A percentile compares a stretch with the other conserved stretches of the same genome.
Evolutionary conservation across 35 echinoderm and acorn worm genomes (phyloP).

Genomic region (Apostichopus californicus): DNA sequence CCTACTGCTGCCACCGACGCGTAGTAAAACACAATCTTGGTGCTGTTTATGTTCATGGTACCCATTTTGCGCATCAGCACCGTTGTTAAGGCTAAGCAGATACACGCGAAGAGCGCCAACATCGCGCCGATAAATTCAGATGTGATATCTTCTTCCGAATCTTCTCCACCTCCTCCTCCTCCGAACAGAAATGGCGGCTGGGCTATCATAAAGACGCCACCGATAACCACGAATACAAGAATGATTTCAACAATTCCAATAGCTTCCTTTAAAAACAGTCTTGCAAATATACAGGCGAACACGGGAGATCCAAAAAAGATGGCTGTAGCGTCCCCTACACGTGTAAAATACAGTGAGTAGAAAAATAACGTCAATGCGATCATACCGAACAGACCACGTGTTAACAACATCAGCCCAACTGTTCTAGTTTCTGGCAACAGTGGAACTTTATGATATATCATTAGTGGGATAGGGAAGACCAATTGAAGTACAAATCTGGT

Average conservation of each 20-base stretch:
- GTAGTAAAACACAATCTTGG: slow-evolving; percentile 11
- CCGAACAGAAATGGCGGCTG: slow-evolving; percentile 1
- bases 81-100: neutral
- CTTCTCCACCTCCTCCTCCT: neutral
- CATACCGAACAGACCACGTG: slow-evolving; percentile 1
- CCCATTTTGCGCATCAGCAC: slow-evolving; percentile 10
- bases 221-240: neutral
- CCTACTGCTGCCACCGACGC: neutral
- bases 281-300: neutral
- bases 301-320: slow-evolving; percentile 22
- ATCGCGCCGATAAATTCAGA: neutral
- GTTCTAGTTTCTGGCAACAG: neutral
- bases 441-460: neutral
- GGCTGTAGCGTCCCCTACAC: neutral
- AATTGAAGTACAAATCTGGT: slow-evolving; percentile 20
- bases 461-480: neutral
- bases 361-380: neutral
- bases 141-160: neutral
- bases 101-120: neutral
- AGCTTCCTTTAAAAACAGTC: slow-evolving; percentile 12
- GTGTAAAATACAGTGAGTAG: neutral
- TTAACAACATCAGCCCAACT: neutral
- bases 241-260: neutral
- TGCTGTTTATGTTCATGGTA: neutral
- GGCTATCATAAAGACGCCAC: neutral